phyloP scores from a whole-genome alignment of 92 coral and sea anemone genomes.

The Pocillopora meandrina region DNA sequence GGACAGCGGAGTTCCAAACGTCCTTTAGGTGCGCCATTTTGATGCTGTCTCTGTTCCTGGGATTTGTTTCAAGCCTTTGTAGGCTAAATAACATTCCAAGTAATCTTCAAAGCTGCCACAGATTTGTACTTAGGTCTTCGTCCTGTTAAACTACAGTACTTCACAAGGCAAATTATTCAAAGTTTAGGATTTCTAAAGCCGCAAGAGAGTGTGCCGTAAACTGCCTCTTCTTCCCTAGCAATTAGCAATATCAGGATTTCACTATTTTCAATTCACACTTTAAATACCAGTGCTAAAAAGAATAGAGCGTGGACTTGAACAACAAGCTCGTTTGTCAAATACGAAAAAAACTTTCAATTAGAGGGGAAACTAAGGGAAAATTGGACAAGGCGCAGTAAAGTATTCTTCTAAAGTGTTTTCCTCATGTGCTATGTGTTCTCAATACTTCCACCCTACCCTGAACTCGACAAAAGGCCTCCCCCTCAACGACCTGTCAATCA shows the following conservation, averaged over 20 bases:
- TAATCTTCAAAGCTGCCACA: conserved; percentile 35
- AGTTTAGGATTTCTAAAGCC: not conserved
- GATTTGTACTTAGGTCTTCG: not conserved
- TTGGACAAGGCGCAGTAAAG: too few species aligned
- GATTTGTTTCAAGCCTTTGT: conserved; percentile 26
- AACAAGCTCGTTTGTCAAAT: too few species aligned
- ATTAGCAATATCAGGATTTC: too few species aligned
- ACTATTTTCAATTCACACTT: too few species aligned
- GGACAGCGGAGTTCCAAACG: conserved; percentile 48
- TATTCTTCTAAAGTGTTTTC: too few species aligned
- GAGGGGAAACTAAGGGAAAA: too few species aligned
- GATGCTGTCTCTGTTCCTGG: conserved; percentile 26
- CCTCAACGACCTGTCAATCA: conserved; percentile 79
- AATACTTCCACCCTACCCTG: conserved; percentile 48
- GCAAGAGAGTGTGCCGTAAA: not conserved
- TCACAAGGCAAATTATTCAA: not conserved
- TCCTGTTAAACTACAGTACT: not conserved
- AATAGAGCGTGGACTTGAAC: too few species aligned
- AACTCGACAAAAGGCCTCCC: conserved; percentile 68
- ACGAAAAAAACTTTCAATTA: too few species aligned
- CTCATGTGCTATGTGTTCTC: not conserved
- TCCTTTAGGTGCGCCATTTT: conserved; percentile 30
- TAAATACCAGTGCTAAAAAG: too few species aligned
- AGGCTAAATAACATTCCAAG: conserved; percentile 26
- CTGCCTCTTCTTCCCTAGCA: too few species aligned